Conservation (phyloP, 2,113 vertebrate genomes). For the Pachypanchax playfairii region DNA sequence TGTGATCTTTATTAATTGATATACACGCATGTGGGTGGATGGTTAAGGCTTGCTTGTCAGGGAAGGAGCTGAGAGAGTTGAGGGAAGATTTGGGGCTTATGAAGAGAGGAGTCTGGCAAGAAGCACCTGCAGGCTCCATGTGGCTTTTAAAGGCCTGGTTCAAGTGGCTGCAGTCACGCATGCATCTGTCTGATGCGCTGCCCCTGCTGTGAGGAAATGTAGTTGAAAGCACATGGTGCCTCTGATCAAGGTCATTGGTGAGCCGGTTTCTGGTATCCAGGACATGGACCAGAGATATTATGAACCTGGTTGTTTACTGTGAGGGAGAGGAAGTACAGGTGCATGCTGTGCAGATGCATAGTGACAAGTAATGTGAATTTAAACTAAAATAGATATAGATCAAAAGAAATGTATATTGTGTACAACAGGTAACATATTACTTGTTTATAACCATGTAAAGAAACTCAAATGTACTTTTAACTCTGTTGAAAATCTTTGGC, state of each 20-base stretch:
- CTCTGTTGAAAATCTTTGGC: too few species aligned
- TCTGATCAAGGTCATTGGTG: slow-evolving; percentile 60
- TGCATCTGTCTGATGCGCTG: slow-evolving; percentile 44
- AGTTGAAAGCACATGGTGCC: slow-evolving; percentile 40
- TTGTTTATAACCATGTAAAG: too few species aligned
- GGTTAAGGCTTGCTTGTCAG: slow-evolving; percentile 19
- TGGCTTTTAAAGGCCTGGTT: slow-evolving; percentile 58
- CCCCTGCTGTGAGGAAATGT: slow-evolving; percentile 61
- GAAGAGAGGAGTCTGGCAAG: slow-evolving; percentile 3
- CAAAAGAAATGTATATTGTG: too few species aligned
- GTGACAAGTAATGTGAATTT: slow-evolving; percentile 17
- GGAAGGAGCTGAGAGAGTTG: slow-evolving; percentile 18
- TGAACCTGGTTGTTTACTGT: slow-evolving; percentile 9
- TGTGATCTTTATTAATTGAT: slow-evolving; percentile 68
- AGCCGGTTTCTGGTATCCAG: slow-evolving; percentile 44
- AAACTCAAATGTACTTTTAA: too few species aligned
- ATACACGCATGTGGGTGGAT: slow-evolving; percentile 51
- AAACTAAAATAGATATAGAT: too few species aligned
- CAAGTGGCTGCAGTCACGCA: slow-evolving; percentile 73
- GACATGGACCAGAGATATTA: slow-evolving; percentile 16
- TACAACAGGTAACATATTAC: too few species aligned
- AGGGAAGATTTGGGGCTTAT: slow-evolving; percentile 11
- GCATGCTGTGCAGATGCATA: slow-evolving; percentile 44
- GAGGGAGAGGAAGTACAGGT: slow-evolving; percentile 53
- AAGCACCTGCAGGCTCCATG: slow-evolving; percentile 72